A percentile compares a stretch with the other conserved stretches of the same genome.
Evolutionary conservation across 2,888 invertebrate species (phyloP).

Genomic region (Lamellibrachia satsuma): DNA sequence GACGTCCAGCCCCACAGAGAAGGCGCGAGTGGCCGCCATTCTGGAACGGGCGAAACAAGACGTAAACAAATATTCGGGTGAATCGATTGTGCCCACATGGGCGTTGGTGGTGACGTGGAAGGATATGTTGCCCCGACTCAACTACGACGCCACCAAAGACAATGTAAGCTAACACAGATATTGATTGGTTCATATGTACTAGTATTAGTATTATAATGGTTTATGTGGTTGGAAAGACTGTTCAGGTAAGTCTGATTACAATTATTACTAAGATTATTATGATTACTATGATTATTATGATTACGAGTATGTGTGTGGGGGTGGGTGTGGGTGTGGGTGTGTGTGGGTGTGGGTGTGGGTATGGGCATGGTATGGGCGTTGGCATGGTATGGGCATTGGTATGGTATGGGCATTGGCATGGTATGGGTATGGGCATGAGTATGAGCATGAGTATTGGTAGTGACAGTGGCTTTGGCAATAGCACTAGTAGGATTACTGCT

Average conservation of each 20-base stretch:
- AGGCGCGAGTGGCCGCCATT: background rate
- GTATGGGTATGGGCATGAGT: too few species aligned
- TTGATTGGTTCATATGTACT: too few species aligned
- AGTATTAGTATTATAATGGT: too few species aligned
- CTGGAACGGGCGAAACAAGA: background rate
- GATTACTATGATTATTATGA: background rate
- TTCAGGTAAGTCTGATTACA: too few species aligned
- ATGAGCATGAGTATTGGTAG: too few species aligned
- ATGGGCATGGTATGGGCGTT: too few species aligned
- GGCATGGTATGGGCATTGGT: too few species aligned
- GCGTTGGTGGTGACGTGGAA: background rate
- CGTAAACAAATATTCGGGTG: background rate
- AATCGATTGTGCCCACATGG: background rate
- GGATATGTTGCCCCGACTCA: background rate
- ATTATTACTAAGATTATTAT: too few species aligned
- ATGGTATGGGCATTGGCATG: too few species aligned
- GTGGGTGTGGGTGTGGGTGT: background rate
- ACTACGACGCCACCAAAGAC: background rate
- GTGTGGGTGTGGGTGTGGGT: background rate
- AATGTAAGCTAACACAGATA: background rate
- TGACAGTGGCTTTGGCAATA: too few species aligned
- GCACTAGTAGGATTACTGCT: too few species aligned
- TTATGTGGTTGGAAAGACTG: too few species aligned
- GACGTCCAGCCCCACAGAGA: background rate
- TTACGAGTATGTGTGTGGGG: background rate